phyloP scores from a whole-genome alignment of 2,797 vertebrate genomes.

The Labeo calbasu region DNA sequence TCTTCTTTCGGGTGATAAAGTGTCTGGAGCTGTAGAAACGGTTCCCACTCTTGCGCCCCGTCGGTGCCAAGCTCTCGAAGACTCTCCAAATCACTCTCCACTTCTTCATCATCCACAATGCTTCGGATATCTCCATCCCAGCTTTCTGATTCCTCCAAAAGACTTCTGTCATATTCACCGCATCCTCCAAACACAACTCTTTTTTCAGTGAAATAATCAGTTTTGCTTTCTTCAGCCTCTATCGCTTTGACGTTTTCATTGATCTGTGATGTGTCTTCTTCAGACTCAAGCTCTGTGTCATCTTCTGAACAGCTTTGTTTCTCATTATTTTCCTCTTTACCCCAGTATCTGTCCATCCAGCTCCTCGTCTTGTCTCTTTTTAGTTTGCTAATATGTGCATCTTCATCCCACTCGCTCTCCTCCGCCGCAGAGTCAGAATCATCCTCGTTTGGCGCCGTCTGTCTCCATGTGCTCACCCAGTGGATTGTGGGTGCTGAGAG shows the following conservation, averaged over 20 bases:
- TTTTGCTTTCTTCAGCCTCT: background rate
- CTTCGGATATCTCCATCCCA: conserved; percentile 18
- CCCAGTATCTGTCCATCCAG: conserved; percentile 45
- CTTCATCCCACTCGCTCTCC: conserved; percentile 20
- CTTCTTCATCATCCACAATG: conserved; percentile 29
- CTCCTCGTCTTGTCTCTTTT: background rate
- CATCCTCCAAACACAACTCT: conserved; percentile 28
- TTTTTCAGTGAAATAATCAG: background rate
- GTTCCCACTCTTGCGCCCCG: conserved; percentile 55
- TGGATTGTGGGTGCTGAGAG: conserved; percentile 59
- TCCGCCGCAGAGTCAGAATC: conserved; percentile 17
- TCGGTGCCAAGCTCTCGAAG: conserved; percentile 54
- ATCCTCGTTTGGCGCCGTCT: conserved; percentile 73
- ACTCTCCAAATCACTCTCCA: conserved; percentile 56
- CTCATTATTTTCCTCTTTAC: background rate
- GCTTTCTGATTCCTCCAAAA: conserved; percentile 9
- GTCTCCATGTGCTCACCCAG: conserved; percentile 82
- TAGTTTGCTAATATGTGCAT: background rate
- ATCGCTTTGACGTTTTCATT: background rate
- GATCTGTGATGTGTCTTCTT: background rate
- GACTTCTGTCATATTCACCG: background rate
- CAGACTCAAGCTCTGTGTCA: background rate
- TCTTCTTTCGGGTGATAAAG: conserved; percentile 31
- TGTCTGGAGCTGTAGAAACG: conserved; percentile 49
- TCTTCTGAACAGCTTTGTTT: conserved; percentile 5